Percentiles rank a stretch among this genome's conserved stretches.
phyloP scores from a whole-genome alignment of 2,888 invertebrate genomes.

The Nomada hirtipes region DNA sequence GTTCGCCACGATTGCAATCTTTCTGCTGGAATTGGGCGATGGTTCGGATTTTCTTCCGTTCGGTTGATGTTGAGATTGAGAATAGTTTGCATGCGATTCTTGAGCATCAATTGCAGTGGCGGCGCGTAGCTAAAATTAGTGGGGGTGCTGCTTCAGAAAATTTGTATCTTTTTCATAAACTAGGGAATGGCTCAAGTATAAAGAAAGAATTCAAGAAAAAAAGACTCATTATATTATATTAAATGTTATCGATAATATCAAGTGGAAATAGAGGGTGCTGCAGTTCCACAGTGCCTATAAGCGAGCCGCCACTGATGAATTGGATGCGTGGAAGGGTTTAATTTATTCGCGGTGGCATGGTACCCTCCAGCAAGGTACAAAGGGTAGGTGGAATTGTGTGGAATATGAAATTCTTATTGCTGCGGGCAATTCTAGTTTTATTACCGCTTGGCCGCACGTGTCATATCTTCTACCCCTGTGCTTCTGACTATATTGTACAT shows the following conservation, averaged over 20 bases:
- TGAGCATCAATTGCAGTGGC: background rate
- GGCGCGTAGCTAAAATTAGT: too few species aligned
- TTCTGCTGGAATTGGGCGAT: background rate
- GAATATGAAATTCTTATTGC: background rate
- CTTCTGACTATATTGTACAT: background rate
- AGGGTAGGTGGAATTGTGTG: background rate
- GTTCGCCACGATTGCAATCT: background rate
- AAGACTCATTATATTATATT: too few species aligned
- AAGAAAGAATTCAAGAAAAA: too few species aligned
- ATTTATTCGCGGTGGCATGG: too few species aligned
- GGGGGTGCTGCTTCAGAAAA: too few species aligned
- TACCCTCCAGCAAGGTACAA: background rate
- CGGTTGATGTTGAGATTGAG: background rate
- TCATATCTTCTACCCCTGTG: background rate
- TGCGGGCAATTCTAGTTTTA: constrained; percentile 1
- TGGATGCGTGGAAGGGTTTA: background rate
- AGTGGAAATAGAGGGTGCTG: too few species aligned
- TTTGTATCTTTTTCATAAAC: too few species aligned
- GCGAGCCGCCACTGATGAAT: too few species aligned
- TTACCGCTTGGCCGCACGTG: background rate
- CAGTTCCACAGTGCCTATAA: too few species aligned
- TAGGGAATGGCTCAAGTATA: too few species aligned
- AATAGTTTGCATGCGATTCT: background rate
- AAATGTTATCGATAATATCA: too few species aligned
- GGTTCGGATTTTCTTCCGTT: background rate